These are phyloP conservation scores for Muntiacus reevesi DNA, from an alignment of 2,113 vertebrate species.

Conservation along the genomic window DNA sequence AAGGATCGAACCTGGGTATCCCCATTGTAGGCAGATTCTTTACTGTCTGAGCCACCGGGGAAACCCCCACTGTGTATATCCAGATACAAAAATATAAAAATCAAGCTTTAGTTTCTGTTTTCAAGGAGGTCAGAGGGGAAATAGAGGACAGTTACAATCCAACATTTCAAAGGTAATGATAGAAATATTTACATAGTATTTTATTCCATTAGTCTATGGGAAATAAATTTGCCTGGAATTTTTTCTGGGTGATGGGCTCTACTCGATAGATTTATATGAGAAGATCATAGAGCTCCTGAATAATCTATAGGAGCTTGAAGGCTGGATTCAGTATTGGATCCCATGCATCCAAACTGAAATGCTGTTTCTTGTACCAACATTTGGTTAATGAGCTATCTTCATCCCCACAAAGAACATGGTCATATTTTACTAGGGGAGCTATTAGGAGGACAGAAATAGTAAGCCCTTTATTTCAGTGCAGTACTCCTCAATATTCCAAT, in stretches of 20 bases:
- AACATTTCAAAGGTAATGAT: neutral
- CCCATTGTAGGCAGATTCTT: neutral
- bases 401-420: neutral
- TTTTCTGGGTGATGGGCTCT: neutral
- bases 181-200: neutral
- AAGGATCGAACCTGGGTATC: rapidly evolving
- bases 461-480: neutral
- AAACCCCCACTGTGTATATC: neutral
- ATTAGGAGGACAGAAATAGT: neutral
- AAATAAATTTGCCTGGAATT: neutral
- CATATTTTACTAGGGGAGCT: neutral
- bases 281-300: neutral
- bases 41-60: neutral
- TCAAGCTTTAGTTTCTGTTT: neutral
- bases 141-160: neutral
- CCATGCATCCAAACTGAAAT: neutral
- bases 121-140: neutral
- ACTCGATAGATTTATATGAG: neutral
- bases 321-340: neutral
- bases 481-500: neutral
- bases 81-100: neutral
- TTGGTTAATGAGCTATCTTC: constrained; percentile 1
- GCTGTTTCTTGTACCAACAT: neutral
- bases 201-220: neutral
- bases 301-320: neutral